Conservation (phyloP, 2,797 vertebrate genomes). For the Prunella strophiata region DNA sequence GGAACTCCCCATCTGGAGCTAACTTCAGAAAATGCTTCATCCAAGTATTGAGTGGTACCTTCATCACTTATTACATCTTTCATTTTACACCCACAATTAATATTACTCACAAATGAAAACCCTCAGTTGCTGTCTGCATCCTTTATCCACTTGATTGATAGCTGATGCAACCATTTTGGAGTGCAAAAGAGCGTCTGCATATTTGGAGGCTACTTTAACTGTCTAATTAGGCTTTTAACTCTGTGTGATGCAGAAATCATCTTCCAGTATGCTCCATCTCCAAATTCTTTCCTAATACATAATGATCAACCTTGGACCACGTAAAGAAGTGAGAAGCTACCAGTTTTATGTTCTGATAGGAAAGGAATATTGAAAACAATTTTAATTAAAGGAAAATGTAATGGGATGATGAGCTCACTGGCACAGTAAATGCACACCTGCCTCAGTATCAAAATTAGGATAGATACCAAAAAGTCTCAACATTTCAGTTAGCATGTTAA, state of each 20-base stretch:
- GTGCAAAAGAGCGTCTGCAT: neutral
- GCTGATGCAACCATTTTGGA: conserved; percentile 37
- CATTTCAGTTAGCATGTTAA: neutral
- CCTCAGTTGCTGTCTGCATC: conserved; percentile 1
- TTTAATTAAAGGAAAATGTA: neutral
- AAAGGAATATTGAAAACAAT: neutral
- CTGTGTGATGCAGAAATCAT: neutral
- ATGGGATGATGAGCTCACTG: neutral
- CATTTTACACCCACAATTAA: conserved; percentile 57
- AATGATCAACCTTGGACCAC: neutral
- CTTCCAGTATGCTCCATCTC: neutral
- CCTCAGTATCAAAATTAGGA: neutral
- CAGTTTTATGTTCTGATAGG: neutral
- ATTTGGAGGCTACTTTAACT: conserved; percentile 14
- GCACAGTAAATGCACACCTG: neutral
- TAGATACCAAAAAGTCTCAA: neutral
- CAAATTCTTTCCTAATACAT: neutral
- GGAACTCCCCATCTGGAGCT: neutral
- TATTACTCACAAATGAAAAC: conserved; percentile 48
- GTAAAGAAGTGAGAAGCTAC: neutral
- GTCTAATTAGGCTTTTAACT: conserved; percentile 21
- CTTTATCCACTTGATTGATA: conserved; percentile 35
- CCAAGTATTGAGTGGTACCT: conserved; percentile 21
- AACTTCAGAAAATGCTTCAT: neutral
- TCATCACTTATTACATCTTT: conserved; percentile 40